phyloP scores from a whole-genome alignment of 2,113 vertebrate genomes.

The Tor tambroides region DNA sequence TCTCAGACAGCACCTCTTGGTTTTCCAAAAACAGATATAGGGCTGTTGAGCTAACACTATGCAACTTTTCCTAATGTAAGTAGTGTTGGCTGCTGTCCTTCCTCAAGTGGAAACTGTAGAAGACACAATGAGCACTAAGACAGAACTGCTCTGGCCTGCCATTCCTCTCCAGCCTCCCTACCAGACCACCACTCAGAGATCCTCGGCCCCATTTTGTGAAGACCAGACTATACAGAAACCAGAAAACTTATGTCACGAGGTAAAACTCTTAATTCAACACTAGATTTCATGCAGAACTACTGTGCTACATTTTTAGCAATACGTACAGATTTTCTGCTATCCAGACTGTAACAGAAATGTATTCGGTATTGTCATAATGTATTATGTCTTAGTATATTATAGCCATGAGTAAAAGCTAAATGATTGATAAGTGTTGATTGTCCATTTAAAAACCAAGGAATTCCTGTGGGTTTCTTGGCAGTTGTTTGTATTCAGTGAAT shows the following conservation, averaged over 20 bases:
- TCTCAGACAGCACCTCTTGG: too few species aligned
- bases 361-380: background rate
- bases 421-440: background rate
- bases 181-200: slow-evolving; percentile 66
- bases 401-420: background rate
- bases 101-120: background rate
- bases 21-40: background rate
- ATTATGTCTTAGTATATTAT: background rate
- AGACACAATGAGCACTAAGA: slow-evolving; percentile 19
- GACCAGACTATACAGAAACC: background rate
- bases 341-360: too few species aligned
- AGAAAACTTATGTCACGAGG: background rate
- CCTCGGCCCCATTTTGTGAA: slow-evolving; percentile 40
- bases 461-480: background rate
- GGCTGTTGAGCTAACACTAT: background rate
- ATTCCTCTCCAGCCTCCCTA: slow-evolving; percentile 83
- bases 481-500: background rate
- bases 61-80: background rate
- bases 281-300: background rate
- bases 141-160: slow-evolving; percentile 77
- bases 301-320: background rate
- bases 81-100: background rate
- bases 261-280: background rate
- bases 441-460: background rate
- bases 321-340: too few species aligned